Evolutionary conservation across 2,797 vertebrate genomes (phyloP), one percentile per base, ranked within the genome.

Genomic region (Tokudaia muenninki): DNA sequence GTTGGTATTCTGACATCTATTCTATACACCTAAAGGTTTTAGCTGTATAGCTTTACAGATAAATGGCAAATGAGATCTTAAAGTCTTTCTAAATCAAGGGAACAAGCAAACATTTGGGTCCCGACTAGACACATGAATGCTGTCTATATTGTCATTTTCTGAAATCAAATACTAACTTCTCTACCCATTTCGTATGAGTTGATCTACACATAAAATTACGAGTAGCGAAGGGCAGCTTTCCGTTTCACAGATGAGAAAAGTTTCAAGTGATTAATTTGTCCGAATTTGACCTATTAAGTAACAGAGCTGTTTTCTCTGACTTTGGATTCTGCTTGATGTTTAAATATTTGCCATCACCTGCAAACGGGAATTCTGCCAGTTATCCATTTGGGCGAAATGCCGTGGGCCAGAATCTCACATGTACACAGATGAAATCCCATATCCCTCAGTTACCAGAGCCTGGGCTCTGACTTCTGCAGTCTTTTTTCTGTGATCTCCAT

Each of bases 181-280:
- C 95, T 31, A 41, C 7, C 16, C 63, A 47, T 0, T 34, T 88
- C 59, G 1, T 88, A 6, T 87, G 22, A 90, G 21, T 79, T 67
- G 44, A 74, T 94, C 55, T 72, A 19, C 63, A 19, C 57, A 61
- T 29, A 70, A 74, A 80, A 83, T 82, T 63, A 6, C 6, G 57
- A 79, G 82, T 26, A 24, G 21, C 75, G 13, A 34, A 21, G 81
- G 83, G 34, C 12, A 57, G 94, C n/a, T 92, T 55, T n/a, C 12
- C 55, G 0, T 91, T 74, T 97, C 92, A 34, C 29, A 57, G n/a
- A n/a, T 74, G 77, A 75, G 72, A 77, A 59, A 72, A 55, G 82
- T 59, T 92, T 96, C 55, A 90, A 14, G 2, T 47, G 65, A 52
- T 67, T 93, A 65, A 78, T 96, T 92, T 95, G 41, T 29, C 61